Conservation (phyloP, 2,888 invertebrate genomes). For the Leistus spinibarbis region DNA sequence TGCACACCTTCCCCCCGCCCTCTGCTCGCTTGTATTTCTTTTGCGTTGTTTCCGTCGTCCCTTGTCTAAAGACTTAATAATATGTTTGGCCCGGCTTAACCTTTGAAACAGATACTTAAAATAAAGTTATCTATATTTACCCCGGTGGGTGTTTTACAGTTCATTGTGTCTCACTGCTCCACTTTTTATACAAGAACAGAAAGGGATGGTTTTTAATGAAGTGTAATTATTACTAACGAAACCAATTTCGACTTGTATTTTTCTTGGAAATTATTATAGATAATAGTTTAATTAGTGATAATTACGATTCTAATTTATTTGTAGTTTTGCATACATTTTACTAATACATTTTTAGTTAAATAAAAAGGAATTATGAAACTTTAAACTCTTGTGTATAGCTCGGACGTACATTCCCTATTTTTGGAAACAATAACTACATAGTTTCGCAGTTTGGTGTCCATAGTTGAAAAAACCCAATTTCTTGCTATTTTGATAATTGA, state of each 20-base stretch:
- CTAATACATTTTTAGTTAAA: neutral
- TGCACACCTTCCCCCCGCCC: neutral
- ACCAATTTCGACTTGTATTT: neutral
- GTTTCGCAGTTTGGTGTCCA: too few relatives aligned
- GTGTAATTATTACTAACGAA: neutral
- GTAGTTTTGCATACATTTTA: neutral
- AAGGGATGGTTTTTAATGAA: neutral
- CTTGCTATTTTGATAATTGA: too few relatives aligned
- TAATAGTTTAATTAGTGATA: neutral
- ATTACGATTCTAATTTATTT: neutral
- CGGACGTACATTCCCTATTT: too few relatives aligned
- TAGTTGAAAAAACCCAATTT: too few relatives aligned
- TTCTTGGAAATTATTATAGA: neutral
- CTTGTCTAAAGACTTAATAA: conserved; percentile 28
- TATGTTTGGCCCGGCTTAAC: conserved; percentile 43
- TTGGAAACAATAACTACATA: too few relatives aligned
- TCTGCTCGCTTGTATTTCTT: neutral
- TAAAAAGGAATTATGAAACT: too few relatives aligned
- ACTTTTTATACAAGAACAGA: neutral
- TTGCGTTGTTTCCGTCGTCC: neutral
- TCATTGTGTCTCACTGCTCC: neutral
- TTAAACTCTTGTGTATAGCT: too few relatives aligned
- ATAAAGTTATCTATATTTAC: conserved; percentile 4
- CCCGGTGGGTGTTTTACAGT: neutral
- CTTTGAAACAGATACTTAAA: conserved; percentile 48